Evolutionary conservation across 2,113 vertebrate genomes (phyloP), one percentile per base, ranked within the genome.

Genomic region (Hiodon alosoides): DNA sequence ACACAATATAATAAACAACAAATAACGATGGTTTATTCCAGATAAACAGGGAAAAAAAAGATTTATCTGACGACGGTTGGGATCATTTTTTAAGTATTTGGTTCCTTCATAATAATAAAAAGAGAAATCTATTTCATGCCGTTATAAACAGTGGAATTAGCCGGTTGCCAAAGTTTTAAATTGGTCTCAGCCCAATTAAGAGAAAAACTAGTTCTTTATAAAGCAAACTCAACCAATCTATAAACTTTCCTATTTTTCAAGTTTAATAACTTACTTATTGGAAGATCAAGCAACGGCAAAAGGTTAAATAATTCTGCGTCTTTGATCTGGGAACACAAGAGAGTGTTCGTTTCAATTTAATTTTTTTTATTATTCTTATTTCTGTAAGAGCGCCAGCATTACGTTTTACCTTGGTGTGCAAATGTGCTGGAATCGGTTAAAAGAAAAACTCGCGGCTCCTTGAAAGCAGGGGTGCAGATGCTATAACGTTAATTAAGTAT

Each of bases 401-500:
- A 89, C 90, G 89, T 89, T 89, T 90, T 90, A 91, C 92, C 91
- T 93, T 93, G 90, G 91, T 91, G 88, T 90, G 91, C 90, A 90
- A 92, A 93, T 91, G 90, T 88, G 87, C 86, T 91, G 90, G 89
- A 90, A 91, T 90, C 92, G 91, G 91, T 92, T 92, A 92, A 92
- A 91, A 91, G 89, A 87, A 90, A 91, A 91, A 84, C 87, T 86
- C 79, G 82, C 87, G 83, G 85, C 88, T 89, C 87, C 88, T 85
- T 89, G 88, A 87, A 90, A 91, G 90, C 87, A 89, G 88, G 90
- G 89, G 88, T 92, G 88, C 91, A 92, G 91, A 93, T 93, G 91
- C 91, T 90, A 82, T 91, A 90, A 90, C 92, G 91, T 90, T 91
- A 89, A 93, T 93, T 93, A 93, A 92, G 91, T 90, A 93, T 93